Conservation (phyloP, 2,797 vertebrate species). For the Tangara arthus region DNA sequence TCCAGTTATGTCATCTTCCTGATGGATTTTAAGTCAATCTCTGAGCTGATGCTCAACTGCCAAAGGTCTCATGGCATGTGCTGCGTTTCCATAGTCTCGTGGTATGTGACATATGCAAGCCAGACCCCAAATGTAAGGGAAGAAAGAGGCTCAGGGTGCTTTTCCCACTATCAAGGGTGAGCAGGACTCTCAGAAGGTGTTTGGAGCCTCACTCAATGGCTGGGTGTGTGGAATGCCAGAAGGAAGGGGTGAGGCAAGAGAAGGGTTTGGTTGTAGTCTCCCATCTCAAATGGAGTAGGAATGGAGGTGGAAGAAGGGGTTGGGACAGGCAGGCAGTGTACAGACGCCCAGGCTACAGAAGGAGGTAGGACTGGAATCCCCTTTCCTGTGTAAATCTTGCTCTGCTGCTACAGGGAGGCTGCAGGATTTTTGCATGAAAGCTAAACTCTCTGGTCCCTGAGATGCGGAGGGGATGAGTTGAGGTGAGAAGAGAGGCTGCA, state of each 20-base stretch:
- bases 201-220: fast-evolving
- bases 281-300: background rate
- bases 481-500: background rate
- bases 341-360: background rate
- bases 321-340: background rate
- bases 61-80: background rate
- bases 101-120: background rate
- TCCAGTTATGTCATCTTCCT: background rate
- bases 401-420: background rate
- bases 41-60: background rate
- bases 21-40: background rate
- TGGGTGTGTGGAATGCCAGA: background rate
- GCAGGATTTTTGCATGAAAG: background rate
- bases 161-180: background rate
- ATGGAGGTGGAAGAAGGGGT: background rate
- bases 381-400: background rate
- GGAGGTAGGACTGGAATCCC: background rate
- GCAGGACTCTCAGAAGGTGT: background rate
- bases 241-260: background rate
- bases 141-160: background rate
- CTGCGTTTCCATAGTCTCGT: background rate
- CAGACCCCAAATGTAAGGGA: background rate
- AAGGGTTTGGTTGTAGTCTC: background rate
- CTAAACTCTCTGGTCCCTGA: fast-evolving
- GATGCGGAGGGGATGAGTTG: background rate